Percentiles rank a stretch among this genome's conserved stretches.
These are phyloP conservation scores for Aepyceros melampus DNA, from an alignment of 2,113 vertebrate genomes.

Conservation along the genomic window DNA sequence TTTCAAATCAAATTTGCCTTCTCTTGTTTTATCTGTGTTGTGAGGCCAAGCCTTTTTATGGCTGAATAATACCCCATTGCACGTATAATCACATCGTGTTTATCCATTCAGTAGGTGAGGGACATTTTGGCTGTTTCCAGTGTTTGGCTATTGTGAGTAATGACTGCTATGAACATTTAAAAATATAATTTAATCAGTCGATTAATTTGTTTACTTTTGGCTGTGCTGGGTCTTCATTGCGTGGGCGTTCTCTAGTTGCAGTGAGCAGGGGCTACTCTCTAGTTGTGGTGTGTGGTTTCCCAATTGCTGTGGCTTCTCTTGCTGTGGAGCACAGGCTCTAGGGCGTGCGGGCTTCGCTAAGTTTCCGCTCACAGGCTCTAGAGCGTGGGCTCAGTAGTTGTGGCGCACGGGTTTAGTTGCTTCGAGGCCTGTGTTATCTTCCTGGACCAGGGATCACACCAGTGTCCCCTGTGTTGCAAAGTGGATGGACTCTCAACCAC, in stretches of 20 bases:
- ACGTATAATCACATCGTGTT: not conserved
- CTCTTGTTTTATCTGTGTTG: not conserved
- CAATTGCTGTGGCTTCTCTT: not conserved
- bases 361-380: not conserved
- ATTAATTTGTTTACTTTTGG: not conserved
- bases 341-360: accelerated
- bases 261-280: not conserved
- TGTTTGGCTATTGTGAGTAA: not conserved
- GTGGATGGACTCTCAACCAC: not conserved
- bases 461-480: not conserved
- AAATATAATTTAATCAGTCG: not conserved
- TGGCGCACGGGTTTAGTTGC: not conserved
- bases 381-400: not conserved
- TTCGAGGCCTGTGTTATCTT: not conserved
- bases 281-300: not conserved
- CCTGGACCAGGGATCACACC: not conserved
- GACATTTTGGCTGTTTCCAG: not conserved
- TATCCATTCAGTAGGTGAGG: not conserved
- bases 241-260: not conserved
- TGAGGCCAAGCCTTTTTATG: not conserved
- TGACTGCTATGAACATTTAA: not conserved
- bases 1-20: not conserved
- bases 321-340: not conserved
- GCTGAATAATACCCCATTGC: not conserved
- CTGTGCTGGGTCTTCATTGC: not conserved